Conservation (phyloP, 2,888 invertebrate genomes). For the Idaea dimidiata region DNA sequence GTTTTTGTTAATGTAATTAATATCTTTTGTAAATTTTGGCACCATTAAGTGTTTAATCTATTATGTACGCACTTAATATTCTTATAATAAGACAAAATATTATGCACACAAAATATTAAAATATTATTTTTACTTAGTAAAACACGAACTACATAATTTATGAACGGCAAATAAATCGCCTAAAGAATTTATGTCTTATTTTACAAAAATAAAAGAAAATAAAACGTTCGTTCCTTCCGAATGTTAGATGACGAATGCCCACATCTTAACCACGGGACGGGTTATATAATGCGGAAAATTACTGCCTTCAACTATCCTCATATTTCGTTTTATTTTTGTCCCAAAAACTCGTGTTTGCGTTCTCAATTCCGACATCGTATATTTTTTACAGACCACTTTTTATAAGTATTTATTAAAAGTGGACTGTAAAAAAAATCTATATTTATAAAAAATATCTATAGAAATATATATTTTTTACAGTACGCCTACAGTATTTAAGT, state of each 20-base stretch:
- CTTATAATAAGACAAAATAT: slow-evolving; percentile 34
- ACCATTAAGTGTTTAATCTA: no score
- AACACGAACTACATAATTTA: slow-evolving; percentile 43
- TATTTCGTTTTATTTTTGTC: slow-evolving; percentile 45
- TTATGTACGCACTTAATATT: no score
- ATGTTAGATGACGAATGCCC: slow-evolving; percentile 70
- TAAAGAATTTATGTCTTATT: slow-evolving; percentile 63
- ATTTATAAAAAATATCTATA: no score
- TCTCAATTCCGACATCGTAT: slow-evolving; percentile 35
- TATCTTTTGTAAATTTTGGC: no score
- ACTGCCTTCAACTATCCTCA: slow-evolving; percentile 66
- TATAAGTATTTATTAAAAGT: no score
- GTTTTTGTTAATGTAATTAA: no score
- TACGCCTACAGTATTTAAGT: no score
- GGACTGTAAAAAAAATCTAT: no score
- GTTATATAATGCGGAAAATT: slow-evolving; percentile 77
- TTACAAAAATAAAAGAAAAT: slow-evolving; percentile 61
- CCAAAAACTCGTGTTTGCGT: slow-evolving; percentile 40
- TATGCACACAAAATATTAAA: no score
- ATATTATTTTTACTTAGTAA: slow-evolving; percentile 19
- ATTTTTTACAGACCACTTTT: slow-evolving; percentile 1
- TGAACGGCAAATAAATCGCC: slow-evolving; percentile 63
- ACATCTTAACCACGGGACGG: slow-evolving; percentile 60
- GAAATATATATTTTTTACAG: no score
- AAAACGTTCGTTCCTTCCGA: slow-evolving; percentile 48